phyloP scores from a whole-genome alignment of 2,797 vertebrate species.

The Myotis daubentonii region DNA sequence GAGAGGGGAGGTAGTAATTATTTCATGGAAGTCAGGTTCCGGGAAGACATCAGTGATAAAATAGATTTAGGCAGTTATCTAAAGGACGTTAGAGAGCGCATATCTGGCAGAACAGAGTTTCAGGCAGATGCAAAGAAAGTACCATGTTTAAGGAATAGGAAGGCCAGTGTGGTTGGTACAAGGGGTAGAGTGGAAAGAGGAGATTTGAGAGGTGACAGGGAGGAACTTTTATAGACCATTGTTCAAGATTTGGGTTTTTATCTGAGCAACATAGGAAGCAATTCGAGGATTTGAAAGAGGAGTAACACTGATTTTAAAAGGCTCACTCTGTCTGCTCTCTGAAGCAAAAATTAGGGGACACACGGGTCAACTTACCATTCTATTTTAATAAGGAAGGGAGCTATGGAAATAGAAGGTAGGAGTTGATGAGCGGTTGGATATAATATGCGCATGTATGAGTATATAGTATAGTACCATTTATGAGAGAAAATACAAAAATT shows the following conservation, averaged over 20 bases:
- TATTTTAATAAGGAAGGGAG: background rate
- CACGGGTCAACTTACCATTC: background rate
- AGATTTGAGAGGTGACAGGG: background rate
- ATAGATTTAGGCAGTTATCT: background rate
- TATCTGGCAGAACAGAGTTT: background rate
- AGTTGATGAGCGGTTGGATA: background rate
- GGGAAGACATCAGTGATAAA: background rate
- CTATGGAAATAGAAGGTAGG: background rate
- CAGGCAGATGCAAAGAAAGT: background rate
- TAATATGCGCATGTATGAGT: background rate
- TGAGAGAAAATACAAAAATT: background rate
- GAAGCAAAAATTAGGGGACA: background rate
- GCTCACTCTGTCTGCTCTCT: background rate
- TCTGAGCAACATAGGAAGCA: background rate
- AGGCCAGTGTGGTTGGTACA: background rate
- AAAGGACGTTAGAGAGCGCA: conserved; percentile 9
- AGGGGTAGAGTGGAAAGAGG: background rate
- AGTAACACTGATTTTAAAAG: conserved; percentile 32
- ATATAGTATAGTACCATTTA: background rate
- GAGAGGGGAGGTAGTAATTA: background rate
- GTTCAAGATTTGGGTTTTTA: conserved; percentile 32
- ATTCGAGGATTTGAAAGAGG: background rate
- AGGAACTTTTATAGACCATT: background rate
- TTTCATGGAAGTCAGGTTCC: background rate
- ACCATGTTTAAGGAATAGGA: background rate